Evolutionary conservation across 2,113 vertebrate genomes (phyloP).

Genomic region (Nibea albiflora): DNA sequence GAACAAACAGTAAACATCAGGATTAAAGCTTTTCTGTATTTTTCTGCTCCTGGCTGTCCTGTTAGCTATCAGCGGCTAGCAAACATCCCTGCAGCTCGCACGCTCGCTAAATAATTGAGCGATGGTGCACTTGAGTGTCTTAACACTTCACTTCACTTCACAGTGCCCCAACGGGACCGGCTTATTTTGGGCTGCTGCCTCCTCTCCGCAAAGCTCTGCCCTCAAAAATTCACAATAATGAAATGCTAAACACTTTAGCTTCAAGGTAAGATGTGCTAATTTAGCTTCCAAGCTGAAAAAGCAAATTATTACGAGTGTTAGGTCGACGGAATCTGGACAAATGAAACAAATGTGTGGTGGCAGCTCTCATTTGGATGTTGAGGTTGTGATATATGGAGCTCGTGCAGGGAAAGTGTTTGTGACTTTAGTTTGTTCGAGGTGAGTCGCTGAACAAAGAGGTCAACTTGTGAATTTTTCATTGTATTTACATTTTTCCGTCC

Average conservation of each 20-base stretch:
- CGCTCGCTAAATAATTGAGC: conserved; percentile 73
- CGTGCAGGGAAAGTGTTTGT: background rate
- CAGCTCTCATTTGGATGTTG: background rate
- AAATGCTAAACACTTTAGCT: conserved; percentile 7
- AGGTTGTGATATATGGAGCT: rapidly evolving
- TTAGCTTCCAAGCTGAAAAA: background rate
- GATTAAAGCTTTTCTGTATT: background rate
- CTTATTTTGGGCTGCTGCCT: conserved; percentile 50
- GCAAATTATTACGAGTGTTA: background rate
- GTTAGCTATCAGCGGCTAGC: conserved; percentile 45
- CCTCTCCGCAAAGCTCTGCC: conserved; percentile 16
- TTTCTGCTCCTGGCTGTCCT: background rate
- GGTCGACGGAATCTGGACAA: background rate
- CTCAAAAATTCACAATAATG: conserved; percentile 19
- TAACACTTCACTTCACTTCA: conserved; percentile 68
- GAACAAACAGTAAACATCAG: background rate
- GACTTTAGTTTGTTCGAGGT: conserved; percentile 18
- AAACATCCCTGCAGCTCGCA: conserved; percentile 31
- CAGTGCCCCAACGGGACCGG: conserved; percentile 14
- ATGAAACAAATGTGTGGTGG: background rate
- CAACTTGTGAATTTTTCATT: conserved; percentile 55
- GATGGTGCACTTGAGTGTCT: conserved; percentile 51
- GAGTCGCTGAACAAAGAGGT: conserved; percentile 44
- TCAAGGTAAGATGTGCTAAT: background rate
- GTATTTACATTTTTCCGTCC: conserved; percentile 9